Conservation (phyloP, 2,888 invertebrate species). For the Julus scanicus region DNA sequence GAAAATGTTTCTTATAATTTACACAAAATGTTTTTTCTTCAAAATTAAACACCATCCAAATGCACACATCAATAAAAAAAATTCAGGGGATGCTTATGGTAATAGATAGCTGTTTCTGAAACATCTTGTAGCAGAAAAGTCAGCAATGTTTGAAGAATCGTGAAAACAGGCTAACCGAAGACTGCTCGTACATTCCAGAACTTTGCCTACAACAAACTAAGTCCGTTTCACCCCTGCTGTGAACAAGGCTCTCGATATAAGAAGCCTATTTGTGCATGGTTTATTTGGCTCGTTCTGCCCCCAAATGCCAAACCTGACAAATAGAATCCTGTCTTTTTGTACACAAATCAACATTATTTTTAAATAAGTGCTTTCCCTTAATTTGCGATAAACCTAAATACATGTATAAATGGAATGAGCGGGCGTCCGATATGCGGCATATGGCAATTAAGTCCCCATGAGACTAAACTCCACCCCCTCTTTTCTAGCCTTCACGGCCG, state of each 20-base stretch:
- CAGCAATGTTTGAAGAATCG: background rate
- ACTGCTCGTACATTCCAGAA: background rate
- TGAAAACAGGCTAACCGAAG: background rate
- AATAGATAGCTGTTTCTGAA: background rate
- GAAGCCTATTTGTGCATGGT: background rate
- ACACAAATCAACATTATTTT: constrained; percentile 43
- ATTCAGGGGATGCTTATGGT: background rate
- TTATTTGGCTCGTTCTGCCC: constrained; percentile 34
- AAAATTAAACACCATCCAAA: background rate
- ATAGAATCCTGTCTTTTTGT: constrained; percentile 45
- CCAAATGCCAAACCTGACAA: constrained; percentile 30
- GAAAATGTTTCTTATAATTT: background rate
- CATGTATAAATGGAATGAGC: constrained; percentile 47
- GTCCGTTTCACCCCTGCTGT: background rate
- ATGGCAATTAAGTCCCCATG: constrained; percentile 38
- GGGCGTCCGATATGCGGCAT: constrained; percentile 47
- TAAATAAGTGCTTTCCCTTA: constrained; percentile 45
- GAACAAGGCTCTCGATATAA: background rate
- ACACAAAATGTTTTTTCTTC: background rate
- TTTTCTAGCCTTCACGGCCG: background rate
- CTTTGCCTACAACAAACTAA: background rate
- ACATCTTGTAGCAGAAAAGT: background rate
- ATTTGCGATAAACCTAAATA: constrained; percentile 45
- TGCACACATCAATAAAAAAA: background rate
- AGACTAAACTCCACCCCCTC: constrained; percentile 18